Evolutionary conservation across 64 coral and sea anemone genomes (phyloP).

Genomic region (Montipora cactus): DNA sequence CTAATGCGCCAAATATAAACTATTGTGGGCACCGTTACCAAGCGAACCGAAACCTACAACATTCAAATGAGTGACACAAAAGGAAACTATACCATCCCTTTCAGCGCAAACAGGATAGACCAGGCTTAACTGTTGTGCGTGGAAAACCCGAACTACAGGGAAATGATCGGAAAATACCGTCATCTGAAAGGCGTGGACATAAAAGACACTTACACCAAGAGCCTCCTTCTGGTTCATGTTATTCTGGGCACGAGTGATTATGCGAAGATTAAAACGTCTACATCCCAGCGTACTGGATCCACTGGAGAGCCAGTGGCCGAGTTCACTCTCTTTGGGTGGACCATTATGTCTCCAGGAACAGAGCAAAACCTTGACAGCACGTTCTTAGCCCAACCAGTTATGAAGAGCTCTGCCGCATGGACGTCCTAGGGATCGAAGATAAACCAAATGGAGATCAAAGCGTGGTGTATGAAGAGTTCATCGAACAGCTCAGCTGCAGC

Average conservation of each 20-base stretch:
- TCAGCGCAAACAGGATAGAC: too few species aligned
- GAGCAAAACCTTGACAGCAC: not conserved
- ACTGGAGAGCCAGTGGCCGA: conserved; percentile 48
- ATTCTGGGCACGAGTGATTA: conserved; percentile 16
- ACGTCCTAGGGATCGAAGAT: conserved; percentile 66
- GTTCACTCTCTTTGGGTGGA: conserved; percentile 42
- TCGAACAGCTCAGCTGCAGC: conserved; percentile 7
- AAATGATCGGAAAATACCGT: too few species aligned
- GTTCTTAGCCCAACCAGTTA: conserved; percentile 29
- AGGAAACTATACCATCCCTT: too few species aligned
- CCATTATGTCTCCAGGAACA: conserved; percentile 36
- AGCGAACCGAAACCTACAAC: too few species aligned
- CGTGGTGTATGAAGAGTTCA: conserved; percentile 48
- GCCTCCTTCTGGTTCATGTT: not conserved
- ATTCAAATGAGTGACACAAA: too few species aligned
- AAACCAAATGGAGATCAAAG: conserved; percentile 22
- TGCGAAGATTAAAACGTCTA: not conserved
- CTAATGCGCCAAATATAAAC: too few species aligned
- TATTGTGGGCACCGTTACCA: too few species aligned
- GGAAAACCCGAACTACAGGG: too few species aligned
- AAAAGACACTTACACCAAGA: too few species aligned
- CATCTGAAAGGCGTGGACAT: too few species aligned
- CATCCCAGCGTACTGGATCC: not conserved
- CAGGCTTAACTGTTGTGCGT: too few species aligned
- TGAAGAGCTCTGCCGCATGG: conserved; percentile 48